Evolutionary conservation across 2,797 vertebrate species (phyloP).

Genomic region (Pampus argenteus): DNA sequence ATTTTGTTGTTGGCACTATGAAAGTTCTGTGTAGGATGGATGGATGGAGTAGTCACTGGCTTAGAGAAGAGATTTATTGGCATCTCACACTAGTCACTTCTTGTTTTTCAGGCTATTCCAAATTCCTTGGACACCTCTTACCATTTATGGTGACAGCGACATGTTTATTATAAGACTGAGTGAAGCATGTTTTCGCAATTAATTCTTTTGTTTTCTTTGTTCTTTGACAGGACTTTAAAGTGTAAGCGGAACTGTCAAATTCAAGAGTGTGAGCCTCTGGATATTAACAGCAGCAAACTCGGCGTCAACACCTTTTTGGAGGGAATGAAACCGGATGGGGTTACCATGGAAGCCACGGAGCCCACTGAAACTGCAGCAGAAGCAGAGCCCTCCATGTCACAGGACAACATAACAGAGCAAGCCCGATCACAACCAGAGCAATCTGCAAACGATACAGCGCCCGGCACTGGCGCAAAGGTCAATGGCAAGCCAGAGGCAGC

Average conservation of each 20-base stretch:
- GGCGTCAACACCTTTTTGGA: conserved; percentile 30
- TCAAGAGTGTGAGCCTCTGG: conserved; percentile 33
- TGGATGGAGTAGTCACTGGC: background rate
- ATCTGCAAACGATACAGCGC: conserved; percentile 39
- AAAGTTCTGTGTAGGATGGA: conserved; percentile 10
- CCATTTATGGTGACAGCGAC: conserved; percentile 34
- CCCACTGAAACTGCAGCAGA: conserved; percentile 69
- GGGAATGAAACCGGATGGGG: conserved; percentile 88
- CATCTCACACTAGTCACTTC: conserved; percentile 49
- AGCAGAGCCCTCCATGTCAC: conserved; percentile 61
- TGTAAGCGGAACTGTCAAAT: conserved; percentile 16
- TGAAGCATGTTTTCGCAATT: background rate
- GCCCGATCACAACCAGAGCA: conserved; percentile 44
- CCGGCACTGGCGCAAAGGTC: conserved; percentile 45
- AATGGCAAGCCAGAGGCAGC: conserved; percentile 51
- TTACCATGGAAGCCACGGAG: conserved; percentile 79
- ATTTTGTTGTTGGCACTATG: conserved; percentile 8
- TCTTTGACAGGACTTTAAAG: conserved; percentile 53
- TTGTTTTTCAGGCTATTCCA: conserved; percentile 60
- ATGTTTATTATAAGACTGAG: conserved; percentile 24
- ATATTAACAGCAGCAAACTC: conserved; percentile 23
- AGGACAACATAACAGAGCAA: conserved; percentile 49
- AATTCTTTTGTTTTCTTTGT: conserved; percentile 18
- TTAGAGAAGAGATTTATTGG: conserved; percentile 39
- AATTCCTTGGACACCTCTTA: conserved; percentile 59